These are phyloP conservation scores for Geotrupes spiniger DNA, from an alignment of 2,888 invertebrate genomes.

Conservation along the genomic window DNA sequence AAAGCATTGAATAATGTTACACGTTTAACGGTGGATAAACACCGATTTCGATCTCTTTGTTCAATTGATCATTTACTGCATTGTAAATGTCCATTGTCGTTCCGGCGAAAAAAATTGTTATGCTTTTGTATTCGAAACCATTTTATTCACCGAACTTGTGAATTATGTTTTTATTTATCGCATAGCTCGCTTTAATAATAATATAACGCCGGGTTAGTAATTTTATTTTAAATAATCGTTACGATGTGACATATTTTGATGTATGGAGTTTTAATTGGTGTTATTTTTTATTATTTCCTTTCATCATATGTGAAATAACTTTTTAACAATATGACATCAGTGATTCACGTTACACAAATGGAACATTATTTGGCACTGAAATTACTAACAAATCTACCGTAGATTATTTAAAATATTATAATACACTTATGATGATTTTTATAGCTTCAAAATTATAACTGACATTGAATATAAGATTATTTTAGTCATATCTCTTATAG, in stretches of 20 bases:
- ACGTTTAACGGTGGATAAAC: constrained; percentile 48
- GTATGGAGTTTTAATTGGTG: constrained; percentile 20
- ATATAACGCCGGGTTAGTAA: neutral
- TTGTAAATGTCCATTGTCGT: constrained; percentile 41
- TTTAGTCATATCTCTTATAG: too few species aligned
- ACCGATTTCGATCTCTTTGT: constrained; percentile 48
- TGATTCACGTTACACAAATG: too few species aligned
- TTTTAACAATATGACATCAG: too few species aligned
- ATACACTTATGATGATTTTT: too few species aligned
- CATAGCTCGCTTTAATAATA: constrained; percentile 2
- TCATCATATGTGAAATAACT: neutral
- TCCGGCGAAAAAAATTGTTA: constrained; percentile 27
- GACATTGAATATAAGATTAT: too few species aligned
- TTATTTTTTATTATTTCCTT: constrained; percentile 8
- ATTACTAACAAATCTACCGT: too few species aligned
- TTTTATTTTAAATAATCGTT: neutral
- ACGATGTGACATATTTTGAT: constrained; percentile 6
- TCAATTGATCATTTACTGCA: constrained; percentile 41
- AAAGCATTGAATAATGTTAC: constrained; percentile 28
- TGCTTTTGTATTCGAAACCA: constrained; percentile 27
- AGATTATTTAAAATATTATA: too few species aligned
- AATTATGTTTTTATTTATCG: constrained; percentile 19
- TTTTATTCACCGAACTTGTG: constrained; percentile 30
- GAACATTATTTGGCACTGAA: too few species aligned
- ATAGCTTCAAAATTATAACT: too few species aligned